Percentiles rank a stretch among this genome's conserved stretches.
phyloP scores from a whole-genome alignment of 2,113 vertebrate species.

The Hippocampus guttulatus region DNA sequence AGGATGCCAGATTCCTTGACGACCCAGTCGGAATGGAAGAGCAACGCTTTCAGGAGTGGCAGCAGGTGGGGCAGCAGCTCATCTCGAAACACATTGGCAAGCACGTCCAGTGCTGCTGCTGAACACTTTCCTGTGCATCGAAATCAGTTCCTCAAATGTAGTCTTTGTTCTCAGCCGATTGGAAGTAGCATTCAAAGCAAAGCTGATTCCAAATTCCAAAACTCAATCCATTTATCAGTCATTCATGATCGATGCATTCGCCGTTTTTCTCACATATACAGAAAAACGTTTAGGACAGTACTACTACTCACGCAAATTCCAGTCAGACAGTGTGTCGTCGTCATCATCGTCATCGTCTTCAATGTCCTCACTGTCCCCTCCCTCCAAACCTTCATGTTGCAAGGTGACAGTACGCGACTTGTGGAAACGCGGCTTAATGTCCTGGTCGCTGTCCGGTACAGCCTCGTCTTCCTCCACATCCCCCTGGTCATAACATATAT shows the following conservation, averaged over 20 bases:
- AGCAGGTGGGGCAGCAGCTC: conserved; percentile 90
- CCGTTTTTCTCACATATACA: not conserved
- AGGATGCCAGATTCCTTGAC: conserved; percentile 93
- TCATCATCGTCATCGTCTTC: conserved; percentile 88
- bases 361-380: conserved; percentile 77
- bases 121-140: conserved; percentile 84
- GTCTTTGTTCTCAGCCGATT: not conserved
- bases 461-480: conserved; percentile 92
- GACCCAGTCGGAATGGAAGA: conserved; percentile 95
- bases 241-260: not conserved
- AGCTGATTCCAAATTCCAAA: too few relatives aligned
- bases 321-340: conserved; percentile 85
- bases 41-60: conserved; percentile 87
- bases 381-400: conserved; percentile 86
- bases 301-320: conserved; percentile 84
- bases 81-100: conserved; percentile 92
- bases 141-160: not conserved
- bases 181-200: not conserved
- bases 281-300: not conserved
- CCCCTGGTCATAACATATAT: conserved; percentile 69
- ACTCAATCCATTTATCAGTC: too few relatives aligned
- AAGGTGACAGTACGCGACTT: conserved; percentile 91
- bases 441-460: conserved; percentile 89
- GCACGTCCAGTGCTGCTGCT: conserved; percentile 84
- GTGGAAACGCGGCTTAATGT: conserved; percentile 95